These are phyloP conservation scores for Diplolepis rosae DNA, from an alignment of 2,888 invertebrate genomes.

Conservation along the genomic window DNA sequence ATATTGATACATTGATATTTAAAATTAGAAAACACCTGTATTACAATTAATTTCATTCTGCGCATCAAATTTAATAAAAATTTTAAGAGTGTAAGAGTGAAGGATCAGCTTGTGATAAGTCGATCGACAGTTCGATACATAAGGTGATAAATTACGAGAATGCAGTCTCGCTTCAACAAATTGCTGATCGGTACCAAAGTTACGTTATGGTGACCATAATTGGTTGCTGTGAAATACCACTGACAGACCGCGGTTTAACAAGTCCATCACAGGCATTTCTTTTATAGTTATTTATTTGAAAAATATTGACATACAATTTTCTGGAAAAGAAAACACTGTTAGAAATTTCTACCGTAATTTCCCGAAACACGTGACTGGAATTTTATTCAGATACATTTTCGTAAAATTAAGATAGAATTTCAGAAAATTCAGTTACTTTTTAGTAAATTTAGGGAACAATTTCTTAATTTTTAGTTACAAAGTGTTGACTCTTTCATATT, in stretches of 20 bases:
- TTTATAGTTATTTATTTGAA: neutral
- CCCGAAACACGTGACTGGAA: too few species aligned
- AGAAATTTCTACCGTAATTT: too few species aligned
- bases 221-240: conserved; percentile 31
- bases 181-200: conserved; percentile 7
- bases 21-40: too few species aligned
- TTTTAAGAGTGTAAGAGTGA: neutral
- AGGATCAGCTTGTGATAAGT: conserved; percentile 12
- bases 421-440: too few species aligned
- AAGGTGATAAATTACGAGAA: conserved; percentile 27
- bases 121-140: conserved; percentile 3
- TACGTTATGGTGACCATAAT: conserved; percentile 27
- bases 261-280: conserved; percentile 18
- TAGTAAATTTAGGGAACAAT: too few species aligned
- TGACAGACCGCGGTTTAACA: conserved; percentile 26
- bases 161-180: conserved; percentile 28
- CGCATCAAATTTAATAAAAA: too few species aligned
- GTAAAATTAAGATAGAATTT: neutral
- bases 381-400: too few species aligned
- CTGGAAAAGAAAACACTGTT: too few species aligned
- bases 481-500: too few species aligned
- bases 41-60: too few species aligned
- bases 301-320: neutral
- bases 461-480: too few species aligned
- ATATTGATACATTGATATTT: too few species aligned